Percentiles rank a stretch among this genome's conserved stretches.
phyloP scores from a whole-genome alignment of 2,888 invertebrate species.

The Kuschelorhynchus macadamiae region DNA sequence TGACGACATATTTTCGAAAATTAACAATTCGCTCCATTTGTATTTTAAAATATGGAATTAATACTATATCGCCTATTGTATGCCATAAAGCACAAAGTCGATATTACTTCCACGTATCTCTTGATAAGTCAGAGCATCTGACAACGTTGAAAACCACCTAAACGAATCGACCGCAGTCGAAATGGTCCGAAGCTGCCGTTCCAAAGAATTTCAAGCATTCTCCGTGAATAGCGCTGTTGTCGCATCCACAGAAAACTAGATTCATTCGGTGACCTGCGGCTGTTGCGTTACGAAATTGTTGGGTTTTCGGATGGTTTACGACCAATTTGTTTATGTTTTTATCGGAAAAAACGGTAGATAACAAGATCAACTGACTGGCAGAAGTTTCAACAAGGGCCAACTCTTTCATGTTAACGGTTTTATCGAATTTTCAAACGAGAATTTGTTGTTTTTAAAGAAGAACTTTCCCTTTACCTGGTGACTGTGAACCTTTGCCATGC shows the following conservation, averaged over 20 bases:
- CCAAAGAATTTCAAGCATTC: conserved; percentile 37
- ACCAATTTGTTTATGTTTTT: conserved; percentile 56
- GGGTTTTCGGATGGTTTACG: conserved; percentile 43
- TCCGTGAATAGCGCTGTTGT: conserved; percentile 43
- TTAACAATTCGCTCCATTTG: too few relatives aligned
- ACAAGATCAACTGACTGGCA: conserved; percentile 25
- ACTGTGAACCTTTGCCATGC: conserved; percentile 52
- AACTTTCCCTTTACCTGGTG: conserved; percentile 56
- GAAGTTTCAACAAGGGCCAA: background rate
- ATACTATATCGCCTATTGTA: too few relatives aligned
- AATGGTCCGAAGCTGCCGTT: conserved; percentile 27
- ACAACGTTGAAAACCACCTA: conserved; percentile 30
- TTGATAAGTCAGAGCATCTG: background rate
- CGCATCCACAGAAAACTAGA: conserved; percentile 27
- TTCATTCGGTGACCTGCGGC: conserved; percentile 55
- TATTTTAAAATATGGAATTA: too few relatives aligned
- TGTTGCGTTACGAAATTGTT: conserved; percentile 56
- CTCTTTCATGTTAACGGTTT: conserved; percentile 9
- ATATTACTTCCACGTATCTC: too few relatives aligned
- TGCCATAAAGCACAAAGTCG: too few relatives aligned
- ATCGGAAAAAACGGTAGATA: conserved; percentile 50
- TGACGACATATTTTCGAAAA: too few relatives aligned
- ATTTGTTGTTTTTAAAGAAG: conserved; percentile 27
- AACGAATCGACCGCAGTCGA: conserved; percentile 38
- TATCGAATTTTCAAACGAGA: conserved; percentile 1